phyloP scores from a whole-genome alignment of 2,797 vertebrate genomes.

The Champsocephalus gunnari region DNA sequence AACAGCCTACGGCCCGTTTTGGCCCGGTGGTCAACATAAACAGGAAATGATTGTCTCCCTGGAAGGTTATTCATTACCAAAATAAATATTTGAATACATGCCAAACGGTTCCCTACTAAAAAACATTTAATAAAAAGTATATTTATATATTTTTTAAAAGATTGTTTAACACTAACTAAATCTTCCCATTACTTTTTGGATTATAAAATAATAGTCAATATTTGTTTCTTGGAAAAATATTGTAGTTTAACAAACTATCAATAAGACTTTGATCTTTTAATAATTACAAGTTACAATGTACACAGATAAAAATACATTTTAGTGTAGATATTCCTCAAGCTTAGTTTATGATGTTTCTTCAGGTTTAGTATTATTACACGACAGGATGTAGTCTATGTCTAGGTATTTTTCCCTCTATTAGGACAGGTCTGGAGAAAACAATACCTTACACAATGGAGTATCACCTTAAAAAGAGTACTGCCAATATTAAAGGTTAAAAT shows the following conservation, averaged over 20 bases:
- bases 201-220: too few relatives aligned
- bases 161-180: too few relatives aligned
- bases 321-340: neutral
- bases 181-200: too few relatives aligned
- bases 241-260: too few relatives aligned
- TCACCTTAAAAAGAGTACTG: neutral
- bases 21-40: slow-evolving; percentile 40
- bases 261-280: neutral
- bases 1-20: slow-evolving; percentile 27
- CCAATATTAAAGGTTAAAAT: neutral
- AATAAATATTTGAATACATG: slow-evolving; percentile 13
- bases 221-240: too few relatives aligned
- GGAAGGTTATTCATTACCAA: slow-evolving; percentile 5
- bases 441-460: neutral
- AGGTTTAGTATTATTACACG: neutral
- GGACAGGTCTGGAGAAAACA: neutral
- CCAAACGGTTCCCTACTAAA: neutral
- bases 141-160: too few relatives aligned
- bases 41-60: slow-evolving; percentile 16
- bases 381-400: neutral
- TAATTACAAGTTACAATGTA: neutral
- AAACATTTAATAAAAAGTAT: neutral
- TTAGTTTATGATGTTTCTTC: neutral
- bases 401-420: neutral
- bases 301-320: neutral